phyloP scores from a whole-genome alignment of 2,888 invertebrate species.

The Caenorhabditis sulstoni region DNA sequence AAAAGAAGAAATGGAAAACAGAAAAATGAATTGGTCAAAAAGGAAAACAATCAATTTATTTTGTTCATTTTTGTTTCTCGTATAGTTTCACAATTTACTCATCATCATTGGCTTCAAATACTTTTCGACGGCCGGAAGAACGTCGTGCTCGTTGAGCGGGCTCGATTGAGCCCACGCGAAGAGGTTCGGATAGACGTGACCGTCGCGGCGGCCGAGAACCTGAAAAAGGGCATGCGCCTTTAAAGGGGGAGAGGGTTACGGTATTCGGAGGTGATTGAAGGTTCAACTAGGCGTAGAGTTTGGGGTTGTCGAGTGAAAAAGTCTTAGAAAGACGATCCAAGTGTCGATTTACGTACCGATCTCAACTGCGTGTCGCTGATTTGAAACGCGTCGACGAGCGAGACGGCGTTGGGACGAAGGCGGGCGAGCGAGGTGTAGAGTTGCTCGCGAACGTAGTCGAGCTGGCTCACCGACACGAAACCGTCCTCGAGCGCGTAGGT shows the following conservation, averaged over 20 bases:
- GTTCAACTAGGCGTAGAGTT: no score
- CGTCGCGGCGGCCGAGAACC: constrained; percentile 81
- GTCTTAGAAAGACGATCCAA: no score
- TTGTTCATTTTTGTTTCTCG: neutral
- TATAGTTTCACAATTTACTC: neutral
- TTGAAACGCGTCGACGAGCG: constrained; percentile 93
- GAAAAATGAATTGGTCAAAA: no score
- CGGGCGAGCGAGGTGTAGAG: constrained; percentile 82
- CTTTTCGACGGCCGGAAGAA: constrained; percentile 66
- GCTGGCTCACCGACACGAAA: constrained; percentile 66
- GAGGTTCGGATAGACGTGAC: constrained; percentile 80
- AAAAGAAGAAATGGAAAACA: no score
- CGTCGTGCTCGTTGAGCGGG: constrained; percentile 67
- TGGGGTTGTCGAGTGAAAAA: no score
- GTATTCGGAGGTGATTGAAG: no score
- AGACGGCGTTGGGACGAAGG: constrained; percentile 90
- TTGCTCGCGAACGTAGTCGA: constrained; percentile 67
- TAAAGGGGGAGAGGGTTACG: no score
- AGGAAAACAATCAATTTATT: neutral
- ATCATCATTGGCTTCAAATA: constrained; percentile 70
- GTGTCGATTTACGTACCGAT: no score
- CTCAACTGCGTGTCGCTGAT: constrained; percentile 81
- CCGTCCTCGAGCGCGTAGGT: constrained; percentile 68
- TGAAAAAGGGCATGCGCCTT: no score
- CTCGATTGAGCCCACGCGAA: constrained; percentile 81